These are phyloP conservation scores for Lordiphosa fenestrarum DNA, from an alignment of 2,888 invertebrate genomes.

Conservation along the genomic window DNA sequence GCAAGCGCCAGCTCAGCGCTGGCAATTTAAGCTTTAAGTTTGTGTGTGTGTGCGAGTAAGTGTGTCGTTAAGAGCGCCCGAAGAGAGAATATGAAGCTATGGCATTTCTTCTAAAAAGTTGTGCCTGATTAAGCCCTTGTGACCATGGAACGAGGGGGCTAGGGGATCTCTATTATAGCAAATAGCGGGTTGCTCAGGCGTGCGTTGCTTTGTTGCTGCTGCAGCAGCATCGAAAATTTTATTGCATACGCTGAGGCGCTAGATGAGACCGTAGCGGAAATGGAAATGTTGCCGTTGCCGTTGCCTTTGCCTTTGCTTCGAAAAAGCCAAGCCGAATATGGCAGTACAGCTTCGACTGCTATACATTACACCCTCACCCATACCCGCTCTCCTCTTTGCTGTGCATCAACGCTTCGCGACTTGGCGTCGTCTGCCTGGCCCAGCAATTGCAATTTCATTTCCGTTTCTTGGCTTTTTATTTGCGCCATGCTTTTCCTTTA, in stretches of 20 bases:
- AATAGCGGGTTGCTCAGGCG: constrained; percentile 4
- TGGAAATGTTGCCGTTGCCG: constrained; percentile 25
- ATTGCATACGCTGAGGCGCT: constrained; percentile 60
- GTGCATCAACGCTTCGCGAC: constrained; percentile 66
- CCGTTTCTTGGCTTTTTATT: constrained; percentile 56
- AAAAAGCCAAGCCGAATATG: constrained; percentile 6
- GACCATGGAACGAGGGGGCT: constrained; percentile 9
- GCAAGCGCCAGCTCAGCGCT: constrained; percentile 27
- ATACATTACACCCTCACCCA: constrained; percentile 44
- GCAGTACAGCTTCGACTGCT: constrained; percentile 29
- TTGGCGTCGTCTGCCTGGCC: constrained; percentile 62
- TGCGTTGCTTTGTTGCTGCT: constrained; percentile 14
- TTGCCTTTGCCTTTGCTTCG: constrained; percentile 13
- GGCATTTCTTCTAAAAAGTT: constrained; percentile 41
- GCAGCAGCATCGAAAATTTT: constrained; percentile 36
- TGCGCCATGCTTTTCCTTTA: constrained; percentile 23
- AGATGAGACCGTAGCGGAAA: constrained; percentile 56
- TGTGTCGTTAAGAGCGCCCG: constrained; percentile 24
- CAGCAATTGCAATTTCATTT: constrained; percentile 70
- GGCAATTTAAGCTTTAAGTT: constrained; percentile 37
- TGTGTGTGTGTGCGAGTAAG: constrained; percentile 43
- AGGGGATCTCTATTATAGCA: constrained; percentile 13
- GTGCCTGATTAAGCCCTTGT: constrained; percentile 46
- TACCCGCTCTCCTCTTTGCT: constrained; percentile 8
- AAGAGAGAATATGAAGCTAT: constrained; percentile 10